Evolutionary conservation across 2,888 invertebrate species (phyloP), one percentile per base, ranked within the genome.

Genomic region (Drosophila testacea): DNA sequence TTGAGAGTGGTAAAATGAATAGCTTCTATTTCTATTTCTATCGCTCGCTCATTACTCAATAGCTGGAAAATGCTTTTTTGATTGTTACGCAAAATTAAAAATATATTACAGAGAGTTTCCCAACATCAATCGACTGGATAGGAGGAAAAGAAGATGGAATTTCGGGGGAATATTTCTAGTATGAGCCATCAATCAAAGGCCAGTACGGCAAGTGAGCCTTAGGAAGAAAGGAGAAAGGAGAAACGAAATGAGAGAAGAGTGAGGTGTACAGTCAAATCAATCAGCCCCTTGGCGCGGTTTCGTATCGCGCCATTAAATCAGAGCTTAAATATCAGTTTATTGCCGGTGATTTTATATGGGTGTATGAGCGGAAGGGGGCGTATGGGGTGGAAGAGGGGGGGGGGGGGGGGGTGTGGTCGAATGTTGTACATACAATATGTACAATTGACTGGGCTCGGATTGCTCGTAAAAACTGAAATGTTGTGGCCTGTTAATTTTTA

Each of bases 261-360:
- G n/a, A 13, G 47, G 44, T 41, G 48, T 60, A 3, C 62, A 60
- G 60, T 64, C 60, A 48, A 74, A 74, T 76, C 76, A 76, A 76
- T 76, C 79, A 76, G 75, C 59, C 69, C 76, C 61, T 62, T 52
- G 74, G 59, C 61, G 61, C 47, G 61, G 65, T 59, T 69, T 56
- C 65, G 61, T 76, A 76, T 76, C 74, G 57, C 54, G 69, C 79
- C 69, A 76, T 76, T 78, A 76, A 76, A 76, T 78, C 76, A 78
- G 64, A 69, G 76, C 76, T 76, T 76, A 76, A 76, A 76, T 79
- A 76, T 76, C 79, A 76, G 65, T 76, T 78, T 78, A 76, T 73
- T 65, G 74, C 69, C 64, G 55, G 57, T 77, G 74, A 78, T 76
- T 78, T 78, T 76, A 46, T 62, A 50, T 57, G 42, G 28, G 16